Evolutionary conservation across 1,140 invertebrate species (phyloP), one percentile per base, ranked within the genome.

Genomic region (Hyles euphorbiae): DNA sequence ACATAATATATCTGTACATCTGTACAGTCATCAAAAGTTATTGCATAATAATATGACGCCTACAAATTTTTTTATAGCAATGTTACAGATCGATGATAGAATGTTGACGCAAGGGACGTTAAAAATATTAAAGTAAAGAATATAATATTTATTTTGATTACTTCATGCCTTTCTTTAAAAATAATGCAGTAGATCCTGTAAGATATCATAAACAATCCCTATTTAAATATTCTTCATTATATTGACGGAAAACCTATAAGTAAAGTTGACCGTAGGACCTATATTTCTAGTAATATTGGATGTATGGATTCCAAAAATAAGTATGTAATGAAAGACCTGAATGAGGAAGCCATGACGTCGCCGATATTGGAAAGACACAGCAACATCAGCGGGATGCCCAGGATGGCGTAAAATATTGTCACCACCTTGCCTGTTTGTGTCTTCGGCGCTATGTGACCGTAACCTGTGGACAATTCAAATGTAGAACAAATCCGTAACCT

Each of bases 371-470:
- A 98, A 36, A 99, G 91, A 70, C 97, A 98, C 3, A 98, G 91
- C 55, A 99, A 91, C 95, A 98, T 98, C 55, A 98, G 87, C 0
- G 97, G 97, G 68, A 98, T 99, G 12, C 98, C 98, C 65, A 98
- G 89, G 73, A 98, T 96, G 34, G 97, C 97, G 88, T 99, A 99
- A 76, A 98, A 95, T 72, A 99, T 98, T 10, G 97, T 98, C 36
- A 97, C 95, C 58, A 98, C 93, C 88, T 98, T 97, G 11, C 98
- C 98, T 79, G 93, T 94, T 65, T 94, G 92, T 0, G 97, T 99
- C 90, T 97, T 97, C 1, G 97, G 97, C 0, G 97, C 95, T 53
- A 99, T 98, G 81, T 99, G 96, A 10, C 98, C 98, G 86, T 99
- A 99, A 45, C 97, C 97, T 98, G 76, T 11, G 89, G 89, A 40